Evolutionary conservation across 92 coral and sea anemone species (phyloP), one percentile per base, ranked within the genome.

Genomic region (Blastomussa wellsi): DNA sequence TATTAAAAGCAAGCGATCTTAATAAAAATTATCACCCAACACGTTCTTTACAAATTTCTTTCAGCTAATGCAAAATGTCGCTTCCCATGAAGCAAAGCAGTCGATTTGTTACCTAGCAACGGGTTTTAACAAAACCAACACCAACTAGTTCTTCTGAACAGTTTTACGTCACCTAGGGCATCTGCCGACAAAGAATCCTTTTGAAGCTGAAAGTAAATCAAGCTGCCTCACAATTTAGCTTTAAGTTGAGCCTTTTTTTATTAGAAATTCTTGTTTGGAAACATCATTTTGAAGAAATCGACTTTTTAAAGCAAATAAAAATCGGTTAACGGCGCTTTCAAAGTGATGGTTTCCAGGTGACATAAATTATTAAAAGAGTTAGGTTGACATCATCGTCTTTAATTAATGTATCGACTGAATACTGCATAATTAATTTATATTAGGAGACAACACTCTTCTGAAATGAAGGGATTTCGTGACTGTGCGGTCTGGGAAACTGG

Each of bases 61-160:
- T 14, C 11, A 24, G 16, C 41, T 2, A 22, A 36, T 74, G 71
- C 75, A 84, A 76, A 84, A 66, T 76, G 82, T 24, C 70, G 66
- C 47, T 62, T 85, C 88, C 88, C 88, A 85, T 85, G 78, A 69
- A 85, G 88, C 88, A 85, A 66, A 85, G 88, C 88, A 77, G 74
- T 68, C 88, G 83, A 85, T 20, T 20, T 65, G 88, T 85, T 85
- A 60, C 88, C 75, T 33, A 77, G 88, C 88, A 85, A 85, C 88
- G 77, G 7, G 0, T 38, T 74, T 19, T 41, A 60, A 83, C 80
- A 74, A 36, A 80, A 49, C 33, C 57, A 12, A 29, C 42, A 52
- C 37, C 5, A 49, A 19, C 6, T 15, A 19, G 31, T 66, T 65
- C 12, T 42, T 41, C 37, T 44, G 31, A 66, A 48, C 82, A 64